Base-by-base conservation (phyloP, 2,113 vertebrate species). In the Tychaedon coryphoeus region DNA sequence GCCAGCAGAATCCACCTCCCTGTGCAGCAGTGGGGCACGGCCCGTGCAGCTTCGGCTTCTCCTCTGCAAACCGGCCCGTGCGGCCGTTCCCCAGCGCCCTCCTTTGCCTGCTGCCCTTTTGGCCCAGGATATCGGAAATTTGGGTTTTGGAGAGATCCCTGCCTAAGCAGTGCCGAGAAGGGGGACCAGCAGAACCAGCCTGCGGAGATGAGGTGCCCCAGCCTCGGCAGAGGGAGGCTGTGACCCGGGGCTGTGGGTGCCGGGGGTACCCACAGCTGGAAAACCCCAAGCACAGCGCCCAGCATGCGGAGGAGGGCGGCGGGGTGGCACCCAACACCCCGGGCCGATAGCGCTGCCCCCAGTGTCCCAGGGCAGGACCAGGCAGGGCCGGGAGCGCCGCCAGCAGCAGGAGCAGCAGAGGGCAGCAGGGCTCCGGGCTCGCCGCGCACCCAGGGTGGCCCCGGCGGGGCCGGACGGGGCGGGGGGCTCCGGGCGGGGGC, bases 151-250 rank as follows among this genome's bases (percentile, higher is more conserved):
- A 42, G 33, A 45, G 12, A 10, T 12, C n/a, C 19, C 42, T 19
- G 64, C 6, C 26, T 0, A 1, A 24, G 61, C 0, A 1, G 40
- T 28, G 14, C 40, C 1, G 11, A 6, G 54, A 1, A 2, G 24
- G 4, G 19, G 19, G 22, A 19, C 25, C 67, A 22, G 80, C n/a
- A 8, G 31, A 47, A 5, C 1, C 43, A 23, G 7, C 61, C 26
- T 0, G 1, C 6, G 7, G 19, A 19, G 53, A n/a, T 0, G 24
- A 50, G 34, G 28, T 9, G 58, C 19, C 66, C 18, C 38, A 25
- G 9, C 25, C 19, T 2, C 0, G 57, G 51, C 58, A 54, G 57
- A 8, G 34, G 5, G 29, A 25, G 25, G 8, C 36, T 25, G 47
- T 47, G 72, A 14, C 40, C 43, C 6, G 12, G 5, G 25, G 8